phyloP scores from a whole-genome alignment of 2,797 vertebrate species.

The Selene dorsalis region DNA sequence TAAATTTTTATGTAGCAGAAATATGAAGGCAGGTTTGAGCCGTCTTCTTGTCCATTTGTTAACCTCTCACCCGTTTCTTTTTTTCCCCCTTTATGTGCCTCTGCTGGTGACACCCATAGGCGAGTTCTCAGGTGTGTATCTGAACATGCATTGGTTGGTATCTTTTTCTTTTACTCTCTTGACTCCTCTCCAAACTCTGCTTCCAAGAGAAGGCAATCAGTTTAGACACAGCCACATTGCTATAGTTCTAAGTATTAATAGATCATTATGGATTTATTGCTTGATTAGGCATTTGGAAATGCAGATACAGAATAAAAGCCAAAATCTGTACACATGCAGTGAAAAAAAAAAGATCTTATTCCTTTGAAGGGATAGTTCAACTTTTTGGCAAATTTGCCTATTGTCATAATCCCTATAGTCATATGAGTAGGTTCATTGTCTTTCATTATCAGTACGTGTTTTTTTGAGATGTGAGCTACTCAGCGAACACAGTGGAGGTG shows the following conservation, averaged over 20 bases:
- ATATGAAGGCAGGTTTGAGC: conserved; percentile 65
- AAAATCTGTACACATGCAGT: too few species aligned
- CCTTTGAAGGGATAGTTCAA: conserved; percentile 21
- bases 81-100: conserved; percentile 85
- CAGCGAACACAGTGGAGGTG: too few species aligned
- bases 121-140: conserved; percentile 99
- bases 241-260: neutral
- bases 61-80: conserved; percentile 88
- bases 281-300: neutral
- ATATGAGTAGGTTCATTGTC: too few species aligned
- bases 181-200: conserved; percentile 26
- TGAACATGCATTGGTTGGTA: conserved; percentile 79
- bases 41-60: conserved; percentile 77
- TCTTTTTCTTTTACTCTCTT: conserved; percentile 49
- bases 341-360: too few species aligned
- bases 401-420: too few species aligned
- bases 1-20: conserved; percentile 48
- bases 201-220: conserved; percentile 10
- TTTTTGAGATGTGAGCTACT: too few species aligned
- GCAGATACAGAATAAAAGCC: neutral
- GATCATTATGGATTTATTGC: neutral
- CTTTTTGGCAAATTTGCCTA: too few species aligned
- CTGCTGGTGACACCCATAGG: conserved; percentile 92
- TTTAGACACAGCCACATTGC: neutral
- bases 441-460: too few species aligned